phyloP scores from a whole-genome alignment of 2,888 invertebrate species.

The Maniola hyperantus region DNA sequence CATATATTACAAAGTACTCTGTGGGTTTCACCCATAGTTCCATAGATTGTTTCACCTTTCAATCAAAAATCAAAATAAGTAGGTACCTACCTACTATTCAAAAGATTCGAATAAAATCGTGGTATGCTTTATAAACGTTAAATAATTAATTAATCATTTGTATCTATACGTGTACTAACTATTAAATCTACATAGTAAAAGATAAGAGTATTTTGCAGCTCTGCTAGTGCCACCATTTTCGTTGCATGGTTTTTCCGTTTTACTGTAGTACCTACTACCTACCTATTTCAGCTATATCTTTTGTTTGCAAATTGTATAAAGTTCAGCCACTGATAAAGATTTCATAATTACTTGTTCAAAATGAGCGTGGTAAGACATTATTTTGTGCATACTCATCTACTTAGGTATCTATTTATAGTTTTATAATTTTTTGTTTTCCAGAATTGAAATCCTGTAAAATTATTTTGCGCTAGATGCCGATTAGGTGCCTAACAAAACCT shows the following conservation, averaged over 20 bases:
- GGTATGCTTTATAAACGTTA: no score
- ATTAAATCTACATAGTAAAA: background rate
- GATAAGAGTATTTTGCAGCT: background rate
- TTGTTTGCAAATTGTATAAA: slow-evolving; percentile 13
- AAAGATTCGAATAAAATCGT: no score
- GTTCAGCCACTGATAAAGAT: background rate
- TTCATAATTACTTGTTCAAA: slow-evolving; percentile 28
- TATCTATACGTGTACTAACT: no score
- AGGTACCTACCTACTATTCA: no score
- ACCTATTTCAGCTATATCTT: background rate
- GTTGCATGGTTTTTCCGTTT: background rate
- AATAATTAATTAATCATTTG: no score
- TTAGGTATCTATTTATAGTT: slow-evolving; percentile 1
- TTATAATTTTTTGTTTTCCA: background rate
- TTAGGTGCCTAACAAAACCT: background rate
- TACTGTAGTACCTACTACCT: background rate
- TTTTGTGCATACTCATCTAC: background rate
- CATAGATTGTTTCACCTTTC: no score
- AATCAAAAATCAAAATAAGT: no score
- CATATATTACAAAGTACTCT: background rate
- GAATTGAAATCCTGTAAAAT: no score
- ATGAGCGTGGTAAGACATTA: slow-evolving; percentile 55
- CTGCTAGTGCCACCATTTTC: background rate
- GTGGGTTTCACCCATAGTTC: no score
- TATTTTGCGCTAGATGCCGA: background rate